Evolutionary conservation across 64 coral and sea anemone genomes (phyloP).

Genomic region (Actinia tenebrosa): DNA sequence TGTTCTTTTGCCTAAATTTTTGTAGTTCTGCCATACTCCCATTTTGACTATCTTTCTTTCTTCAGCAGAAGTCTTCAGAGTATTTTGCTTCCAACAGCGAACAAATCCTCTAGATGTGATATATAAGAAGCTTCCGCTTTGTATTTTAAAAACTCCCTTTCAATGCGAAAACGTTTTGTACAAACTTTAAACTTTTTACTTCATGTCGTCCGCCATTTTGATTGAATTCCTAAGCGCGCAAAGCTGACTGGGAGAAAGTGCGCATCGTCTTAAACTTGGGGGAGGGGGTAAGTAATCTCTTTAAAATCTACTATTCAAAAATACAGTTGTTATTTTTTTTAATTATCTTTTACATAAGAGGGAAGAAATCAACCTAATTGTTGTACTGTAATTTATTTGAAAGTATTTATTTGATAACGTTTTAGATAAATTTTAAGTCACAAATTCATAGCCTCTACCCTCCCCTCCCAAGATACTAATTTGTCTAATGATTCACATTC

Average conservation of each 20-base stretch:
- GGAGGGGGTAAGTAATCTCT: background rate
- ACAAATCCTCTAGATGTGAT: background rate
- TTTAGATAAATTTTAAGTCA: background rate
- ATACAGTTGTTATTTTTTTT: background rate
- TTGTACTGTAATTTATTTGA: background rate
- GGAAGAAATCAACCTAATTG: background rate
- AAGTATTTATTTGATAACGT: background rate
- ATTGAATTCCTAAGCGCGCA: background rate
- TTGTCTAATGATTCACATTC: background rate
- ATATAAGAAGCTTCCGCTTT: background rate
- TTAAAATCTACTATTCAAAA: background rate
- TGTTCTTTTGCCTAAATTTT: constrained; percentile 21
- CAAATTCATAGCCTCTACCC: background rate
- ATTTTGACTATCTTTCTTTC: background rate
- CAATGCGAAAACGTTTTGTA: background rate
- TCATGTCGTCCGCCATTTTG: background rate
- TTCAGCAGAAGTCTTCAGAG: no score
- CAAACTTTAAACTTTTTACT: background rate
- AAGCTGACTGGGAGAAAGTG: constrained; percentile 1
- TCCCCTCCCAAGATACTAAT: background rate
- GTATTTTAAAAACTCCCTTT: background rate
- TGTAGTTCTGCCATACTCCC: constrained; percentile 65
- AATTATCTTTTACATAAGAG: background rate
- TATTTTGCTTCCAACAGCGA: background rate
- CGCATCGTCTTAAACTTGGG: background rate